A percentile compares a stretch with the other conserved stretches of the same genome.
These are phyloP conservation scores for Luperina nickerlii DNA, from an alignment of 2,888 invertebrate species.

Conservation along the genomic window DNA sequence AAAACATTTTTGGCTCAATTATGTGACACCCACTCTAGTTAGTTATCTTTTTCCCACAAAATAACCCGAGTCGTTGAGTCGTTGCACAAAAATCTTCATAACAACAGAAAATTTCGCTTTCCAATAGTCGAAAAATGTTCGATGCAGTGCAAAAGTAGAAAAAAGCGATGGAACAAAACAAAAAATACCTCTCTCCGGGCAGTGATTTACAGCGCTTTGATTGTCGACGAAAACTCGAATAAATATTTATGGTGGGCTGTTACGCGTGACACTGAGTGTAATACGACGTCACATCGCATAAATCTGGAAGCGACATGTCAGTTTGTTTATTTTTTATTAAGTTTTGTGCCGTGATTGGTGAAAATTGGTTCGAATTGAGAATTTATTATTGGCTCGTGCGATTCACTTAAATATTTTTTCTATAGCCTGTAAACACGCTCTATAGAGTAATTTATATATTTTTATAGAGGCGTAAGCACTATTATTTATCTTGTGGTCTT, in stretches of 20 bases:
- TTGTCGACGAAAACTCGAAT: slow-evolving; percentile 74
- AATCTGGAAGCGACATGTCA: slow-evolving; percentile 57
- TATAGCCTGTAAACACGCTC: background rate
- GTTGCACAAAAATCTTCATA: slow-evolving; percentile 38
- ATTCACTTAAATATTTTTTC: slow-evolving; percentile 20
- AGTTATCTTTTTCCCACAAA: slow-evolving; percentile 24
- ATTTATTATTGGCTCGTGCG: slow-evolving; percentile 23
- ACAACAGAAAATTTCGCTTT: slow-evolving; percentile 25
- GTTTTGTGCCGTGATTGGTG: slow-evolving; percentile 44
- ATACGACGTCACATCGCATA: slow-evolving; percentile 63
- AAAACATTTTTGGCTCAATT: slow-evolving; percentile 19
- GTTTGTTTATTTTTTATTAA: slow-evolving; percentile 43
- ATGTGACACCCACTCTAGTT: slow-evolving; percentile 17
- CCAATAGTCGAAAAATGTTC: slow-evolving; percentile 65
- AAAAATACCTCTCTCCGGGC: slow-evolving; percentile 49
- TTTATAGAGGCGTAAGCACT: background rate
- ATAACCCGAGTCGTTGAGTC: slow-evolving; percentile 8
- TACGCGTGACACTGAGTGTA: slow-evolving; percentile 66
- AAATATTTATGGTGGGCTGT: slow-evolving; percentile 69
- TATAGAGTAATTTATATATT: slow-evolving; percentile 15
- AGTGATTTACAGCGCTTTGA: slow-evolving; percentile 76
- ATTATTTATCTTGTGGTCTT: slow-evolving; percentile 17
- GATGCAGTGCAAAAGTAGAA: slow-evolving; percentile 59
- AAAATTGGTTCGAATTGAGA: slow-evolving; percentile 35
- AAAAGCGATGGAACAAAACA: slow-evolving; percentile 42